Evolutionary conservation across 1,140 invertebrate genomes (phyloP), one percentile per base, ranked within the genome.

Genomic region (Camponotus vicinus): DNA sequence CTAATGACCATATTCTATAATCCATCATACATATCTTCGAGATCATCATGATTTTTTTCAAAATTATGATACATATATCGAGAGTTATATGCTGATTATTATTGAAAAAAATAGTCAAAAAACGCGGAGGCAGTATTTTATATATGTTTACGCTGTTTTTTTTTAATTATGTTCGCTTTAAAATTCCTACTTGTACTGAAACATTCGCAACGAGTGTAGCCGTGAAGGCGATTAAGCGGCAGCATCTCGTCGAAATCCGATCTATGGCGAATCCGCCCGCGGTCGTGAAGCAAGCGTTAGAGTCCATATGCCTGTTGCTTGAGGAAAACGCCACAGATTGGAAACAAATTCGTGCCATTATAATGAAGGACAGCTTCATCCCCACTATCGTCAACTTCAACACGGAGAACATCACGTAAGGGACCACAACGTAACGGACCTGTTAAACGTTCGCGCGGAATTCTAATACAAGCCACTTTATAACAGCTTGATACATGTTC

Each of bases 301-400:
- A 99, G 95, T 98, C 98, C 37, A 98, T 99, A 91, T 99, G 98
- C 96, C 96, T 99, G 71, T 96, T 99, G 89, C 97, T 99, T 76
- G 98, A 98, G 64, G 98, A 99, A 94, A 97, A 97, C 88, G 97
- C 98, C 49, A 97, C 97, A 91, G 98, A 99, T 90, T 99, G 99
- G 99, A 99, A 98, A 95, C 96, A 97, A 76, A 99, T 99, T 95
- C 97, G 98, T 71, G 97, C 97, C 61, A 97, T 99, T 87, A 97
- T 99, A 89, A 99, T 99, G 97, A 97, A 98, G 95, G 99, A 99
- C 94, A 99, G 99, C 96, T 99, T 99, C 96, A 99, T 99, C 95
- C 97, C 98, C 42, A 98, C 98, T 85, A 99, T 99, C 95, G 98
- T 99, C 95, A 99, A 99, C 96, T 99, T 99, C 96, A 97, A 97